Base-by-base conservation (phyloP, 2,888 invertebrate species). In the Archaeoteleia sp. region DNA sequence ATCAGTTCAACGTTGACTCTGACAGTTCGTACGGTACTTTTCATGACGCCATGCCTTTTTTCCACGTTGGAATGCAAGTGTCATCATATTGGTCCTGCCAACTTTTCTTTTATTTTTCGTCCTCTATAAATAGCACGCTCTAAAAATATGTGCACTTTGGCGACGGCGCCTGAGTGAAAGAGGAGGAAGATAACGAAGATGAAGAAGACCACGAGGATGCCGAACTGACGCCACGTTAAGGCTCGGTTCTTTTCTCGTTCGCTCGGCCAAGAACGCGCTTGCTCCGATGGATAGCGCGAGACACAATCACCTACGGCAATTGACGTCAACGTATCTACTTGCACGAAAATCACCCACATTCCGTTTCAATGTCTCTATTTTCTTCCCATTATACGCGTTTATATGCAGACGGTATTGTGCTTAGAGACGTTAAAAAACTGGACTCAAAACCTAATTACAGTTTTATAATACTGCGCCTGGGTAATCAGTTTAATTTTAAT, bases 41-140 rank as follows among this genome's bases (percentile, higher is more conserved):
- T 20, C 25, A 6, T 13, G n/a, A 17, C 12, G 32, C 20, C 51
- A 53, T 35, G 20, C n/a, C n/a, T n/a, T n/a, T n/a, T n/a, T n/a
- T n/a, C n/a, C 32, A 20, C 15, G 54, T 32, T 35, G n/a, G n/a
- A n/a, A n/a, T 7, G 54, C 40, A 25, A 60, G 39, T 48, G 58
- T 58, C 58, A 35, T 45, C 51, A 32, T 37, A 32, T 54, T 27
- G 54, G 66, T 63, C 61, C 68, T 66, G 68, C 63, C 54, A 67
- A 63, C 45, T 65, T 48, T 42, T 23, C 40, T 62, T 34, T 60
- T 53, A 71, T 70, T 57, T 69, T 60, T 49, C 42, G 32, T 37
- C 49, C 65, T 58, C 27, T 76, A 78, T 77, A 77, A 80, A 80
- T 78, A 79, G 74, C 70, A 45, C 49, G 69, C 35, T 68, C 77